Evolutionary conservation across 1,140 invertebrate species (phyloP), one percentile per base, ranked within the genome.

Genomic region (Scaptomyza pallida): DNA sequence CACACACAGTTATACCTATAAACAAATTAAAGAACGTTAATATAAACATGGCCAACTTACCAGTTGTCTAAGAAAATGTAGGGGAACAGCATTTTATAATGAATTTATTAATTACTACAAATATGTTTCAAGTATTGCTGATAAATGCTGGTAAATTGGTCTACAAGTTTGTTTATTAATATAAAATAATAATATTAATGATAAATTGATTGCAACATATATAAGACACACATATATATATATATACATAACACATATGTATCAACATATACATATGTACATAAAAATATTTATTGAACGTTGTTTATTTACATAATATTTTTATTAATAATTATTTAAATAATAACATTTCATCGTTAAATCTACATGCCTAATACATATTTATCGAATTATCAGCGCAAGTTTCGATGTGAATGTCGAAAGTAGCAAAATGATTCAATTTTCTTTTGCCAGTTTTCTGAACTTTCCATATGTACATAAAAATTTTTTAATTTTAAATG

Each of bases 391-490:
- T n/a, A n/a, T n/a, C n/a, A n/a, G n/a, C n/a, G n/a, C n/a, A n/a
- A n/a, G n/a, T n/a, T n/a, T n/a, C n/a, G n/a, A n/a, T n/a, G n/a
- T n/a, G n/a, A n/a, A n/a, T n/a, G n/a, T n/a, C n/a, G n/a, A n/a
- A n/a, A n/a, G n/a, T n/a, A n/a, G n/a, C n/a, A n/a, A n/a, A n/a
- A 6, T 8, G 15, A n/a, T n/a, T 16, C 8, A 48, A 48, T 17
- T 15, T 13, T 5, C 17, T 0, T 10, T 12, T 23, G 17, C 4
- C 8, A 44, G 92, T 83, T 95, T 96, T 10, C 79, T 90, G 91
- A 97, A 98, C 93, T 97, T 98, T 13, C 94, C 96, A 92, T 99
- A n/a, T n/a, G n/a, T n/a, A 98, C 6, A 99, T 93, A 93, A 98
- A 99, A 75, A 97, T 95, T 60, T n/a, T n/a, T n/a, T n/a, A n/a